Percentiles rank a stretch among this genome's conserved stretches.
Evolutionary conservation across 2,888 invertebrate genomes (phyloP).

Genomic region (Cremastobaeus sp.): DNA sequence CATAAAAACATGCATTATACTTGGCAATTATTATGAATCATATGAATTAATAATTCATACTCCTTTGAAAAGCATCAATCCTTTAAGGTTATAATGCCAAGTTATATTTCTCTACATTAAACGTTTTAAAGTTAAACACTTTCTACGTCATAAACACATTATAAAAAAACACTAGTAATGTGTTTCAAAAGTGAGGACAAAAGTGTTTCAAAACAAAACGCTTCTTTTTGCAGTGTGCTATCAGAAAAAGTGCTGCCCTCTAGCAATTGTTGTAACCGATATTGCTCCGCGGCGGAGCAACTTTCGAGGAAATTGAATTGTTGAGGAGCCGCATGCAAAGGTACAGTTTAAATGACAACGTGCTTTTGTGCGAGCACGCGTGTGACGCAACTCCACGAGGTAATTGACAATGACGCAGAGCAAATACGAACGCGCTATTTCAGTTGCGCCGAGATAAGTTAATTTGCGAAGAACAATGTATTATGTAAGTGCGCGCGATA

Average conservation of each 20-base stretch:
- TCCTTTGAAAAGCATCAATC: too few species aligned
- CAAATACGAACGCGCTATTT: slow-evolving; percentile 37
- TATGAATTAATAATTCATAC: too few species aligned
- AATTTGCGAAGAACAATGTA: slow-evolving; percentile 57
- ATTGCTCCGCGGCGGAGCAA: slow-evolving; percentile 7
- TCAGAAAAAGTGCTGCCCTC: slow-evolving; percentile 15
- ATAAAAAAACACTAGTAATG: too few species aligned
- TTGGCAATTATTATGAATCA: too few species aligned
- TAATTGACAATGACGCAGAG: slow-evolving; percentile 31
- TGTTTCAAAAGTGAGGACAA: too few species aligned
- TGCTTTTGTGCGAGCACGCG: neutral
- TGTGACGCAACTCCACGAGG: slow-evolving; percentile 8
- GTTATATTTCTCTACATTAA: too few species aligned
- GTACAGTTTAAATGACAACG: slow-evolving; percentile 16
- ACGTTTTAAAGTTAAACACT: too few species aligned
- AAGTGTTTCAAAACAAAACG: too few species aligned
- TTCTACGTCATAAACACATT: too few species aligned
- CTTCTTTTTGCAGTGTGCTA: too few species aligned
- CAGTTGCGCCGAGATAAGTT: slow-evolving; percentile 36
- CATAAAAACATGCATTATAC: too few species aligned
- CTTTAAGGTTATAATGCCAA: too few species aligned
- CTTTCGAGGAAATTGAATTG: neutral
- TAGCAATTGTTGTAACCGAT: slow-evolving; percentile 4
- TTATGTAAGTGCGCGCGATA: slow-evolving; percentile 50
- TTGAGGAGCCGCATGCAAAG: neutral